Conservation (phyloP, 2,888 invertebrate genomes). For the Hesperia comma region DNA sequence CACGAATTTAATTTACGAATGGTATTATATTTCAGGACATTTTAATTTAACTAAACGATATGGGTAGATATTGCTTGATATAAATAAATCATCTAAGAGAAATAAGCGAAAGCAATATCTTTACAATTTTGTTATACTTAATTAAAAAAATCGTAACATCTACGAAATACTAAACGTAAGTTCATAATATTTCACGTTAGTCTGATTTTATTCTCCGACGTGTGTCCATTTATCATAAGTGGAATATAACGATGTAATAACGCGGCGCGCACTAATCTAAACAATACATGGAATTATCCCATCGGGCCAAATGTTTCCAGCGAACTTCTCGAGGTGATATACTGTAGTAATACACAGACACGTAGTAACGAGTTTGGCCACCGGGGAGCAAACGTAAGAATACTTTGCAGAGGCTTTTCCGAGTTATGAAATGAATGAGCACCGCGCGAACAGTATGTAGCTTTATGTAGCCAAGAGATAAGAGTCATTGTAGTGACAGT, state of each 20-base stretch:
- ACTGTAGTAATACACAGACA: conserved; percentile 45
- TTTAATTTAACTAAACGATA: too few relatives aligned
- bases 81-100: too few relatives aligned
- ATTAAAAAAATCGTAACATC: too few relatives aligned
- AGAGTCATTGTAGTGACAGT: conserved; percentile 49
- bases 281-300: conserved; percentile 68
- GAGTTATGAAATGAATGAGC: conserved; percentile 54
- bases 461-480: conserved; percentile 57
- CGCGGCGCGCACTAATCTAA: conserved; percentile 56
- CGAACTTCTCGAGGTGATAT: conserved; percentile 55
- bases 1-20: too few relatives aligned
- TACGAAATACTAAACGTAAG: neutral
- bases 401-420: conserved; percentile 49
- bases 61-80: too few relatives aligned
- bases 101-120: too few relatives aligned
- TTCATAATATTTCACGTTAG: neutral
- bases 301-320: conserved; percentile 51
- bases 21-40: too few relatives aligned
- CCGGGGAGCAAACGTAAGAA: conserved; percentile 52
- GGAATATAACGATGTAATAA: conserved; percentile 48
- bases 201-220: conserved; percentile 45
- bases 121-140: too few relatives aligned
- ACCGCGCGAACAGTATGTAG: conserved; percentile 45
- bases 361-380: conserved; percentile 45
- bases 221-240: conserved; percentile 64